Evolutionary conservation across 2,113 vertebrate species (phyloP).

Genomic region (Plecturocebus donacophilus): DNA sequence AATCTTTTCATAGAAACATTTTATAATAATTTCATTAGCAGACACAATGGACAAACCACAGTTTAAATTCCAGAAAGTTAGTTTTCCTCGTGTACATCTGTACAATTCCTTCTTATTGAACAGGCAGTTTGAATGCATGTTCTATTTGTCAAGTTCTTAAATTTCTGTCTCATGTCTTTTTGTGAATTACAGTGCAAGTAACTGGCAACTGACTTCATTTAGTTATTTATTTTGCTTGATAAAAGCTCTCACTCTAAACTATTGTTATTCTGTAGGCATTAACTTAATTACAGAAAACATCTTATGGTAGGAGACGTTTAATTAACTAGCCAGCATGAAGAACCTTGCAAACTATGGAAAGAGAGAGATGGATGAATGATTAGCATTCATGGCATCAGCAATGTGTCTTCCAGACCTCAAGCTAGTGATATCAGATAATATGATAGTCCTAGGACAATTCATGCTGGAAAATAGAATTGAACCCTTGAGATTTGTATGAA

Average conservation of each 20-base stretch:
- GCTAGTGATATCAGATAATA: neutral
- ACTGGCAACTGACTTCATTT: slow-evolving; percentile 1
- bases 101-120: neutral
- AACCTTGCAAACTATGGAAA: slow-evolving; percentile 2
- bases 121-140: neutral
- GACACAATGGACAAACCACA: neutral
- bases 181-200: neutral
- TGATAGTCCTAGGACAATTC: neutral
- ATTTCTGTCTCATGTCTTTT: neutral
- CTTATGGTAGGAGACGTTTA: slow-evolving; percentile 37
- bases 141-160: neutral
- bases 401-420: neutral
- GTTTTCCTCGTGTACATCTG: neutral
- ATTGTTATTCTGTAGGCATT: slow-evolving; percentile 55
- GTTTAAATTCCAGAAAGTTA: neutral
- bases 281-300: slow-evolving; percentile 67
- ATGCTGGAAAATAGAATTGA: neutral
- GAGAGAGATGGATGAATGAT: neutral
- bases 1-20: neutral
- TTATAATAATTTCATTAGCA: neutral
- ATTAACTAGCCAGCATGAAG: neutral
- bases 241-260: slow-evolving; percentile 52
- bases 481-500: neutral
- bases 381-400: neutral
- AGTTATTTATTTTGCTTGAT: neutral